These are phyloP conservation scores for Nicator chloris DNA, from an alignment of 2,113 vertebrate genomes.

Conservation along the genomic window DNA sequence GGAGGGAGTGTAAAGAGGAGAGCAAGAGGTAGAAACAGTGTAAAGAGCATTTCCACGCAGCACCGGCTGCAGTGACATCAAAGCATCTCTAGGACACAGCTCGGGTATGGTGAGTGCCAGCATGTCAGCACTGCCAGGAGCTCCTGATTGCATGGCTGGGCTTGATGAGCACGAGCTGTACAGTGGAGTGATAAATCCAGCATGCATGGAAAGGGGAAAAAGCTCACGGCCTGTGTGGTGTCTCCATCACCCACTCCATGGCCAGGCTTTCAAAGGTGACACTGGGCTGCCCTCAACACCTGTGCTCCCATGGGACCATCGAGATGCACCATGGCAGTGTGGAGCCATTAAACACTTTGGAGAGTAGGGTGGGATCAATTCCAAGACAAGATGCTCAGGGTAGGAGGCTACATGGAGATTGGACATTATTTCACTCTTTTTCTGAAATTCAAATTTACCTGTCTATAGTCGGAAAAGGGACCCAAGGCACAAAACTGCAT, in stretches of 20 bases:
- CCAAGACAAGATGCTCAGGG: background rate
- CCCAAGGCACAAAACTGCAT: background rate
- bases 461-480: background rate
- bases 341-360: background rate
- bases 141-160: accelerated
- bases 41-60: background rate
- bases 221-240: background rate
- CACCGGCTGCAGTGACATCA: background rate
- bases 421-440: background rate
- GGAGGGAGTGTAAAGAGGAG: background rate
- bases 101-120: background rate
- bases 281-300: accelerated
- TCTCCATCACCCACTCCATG: background rate
- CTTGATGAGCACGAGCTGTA: background rate
- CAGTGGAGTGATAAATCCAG: background rate
- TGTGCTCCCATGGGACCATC: background rate
- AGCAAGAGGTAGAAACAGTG: background rate
- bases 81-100: background rate
- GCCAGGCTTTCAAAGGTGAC: background rate
- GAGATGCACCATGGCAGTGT: background rate
- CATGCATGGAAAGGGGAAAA: background rate
- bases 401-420: background rate
- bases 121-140: background rate
- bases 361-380: background rate
- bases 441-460: background rate